Evolutionary conservation across 2,113 vertebrate genomes (phyloP).

Genomic region (Petaurus breviceps): DNA sequence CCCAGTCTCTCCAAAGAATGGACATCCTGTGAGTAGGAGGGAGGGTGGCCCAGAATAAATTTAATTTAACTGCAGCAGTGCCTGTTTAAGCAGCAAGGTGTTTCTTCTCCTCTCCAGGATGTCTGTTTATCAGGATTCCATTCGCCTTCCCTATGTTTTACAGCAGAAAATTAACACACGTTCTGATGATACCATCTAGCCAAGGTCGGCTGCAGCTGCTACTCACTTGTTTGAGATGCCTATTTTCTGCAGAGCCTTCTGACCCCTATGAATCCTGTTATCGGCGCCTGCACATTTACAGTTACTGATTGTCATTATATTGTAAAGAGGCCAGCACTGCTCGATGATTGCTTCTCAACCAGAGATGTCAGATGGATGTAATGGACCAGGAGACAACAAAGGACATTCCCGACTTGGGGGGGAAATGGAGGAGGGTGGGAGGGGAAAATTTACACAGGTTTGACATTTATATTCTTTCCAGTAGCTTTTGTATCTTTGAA

Average conservation of each 20-base stretch:
- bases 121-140: conserved; percentile 51
- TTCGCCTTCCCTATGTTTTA: conserved; percentile 57
- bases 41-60: conserved; percentile 71
- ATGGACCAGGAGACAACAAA: conserved; percentile 34
- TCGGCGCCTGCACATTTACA: conserved; percentile 67
- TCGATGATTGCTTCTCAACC: conserved; percentile 41
- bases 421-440: conserved; percentile 6
- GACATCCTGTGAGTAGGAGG: neutral
- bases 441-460: conserved; percentile 41
- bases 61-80: conserved; percentile 61
- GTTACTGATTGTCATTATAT: conserved; percentile 62
- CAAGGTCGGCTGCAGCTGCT: conserved; percentile 57
- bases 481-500: conserved; percentile 64
- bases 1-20: neutral
- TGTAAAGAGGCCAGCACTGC: conserved; percentile 22
- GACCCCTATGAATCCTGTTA: conserved; percentile 62
- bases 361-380: conserved; percentile 43
- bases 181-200: conserved; percentile 56
- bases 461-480: conserved; percentile 65
- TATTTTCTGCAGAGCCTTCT: conserved; percentile 42
- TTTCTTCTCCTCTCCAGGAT: conserved; percentile 32
- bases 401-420: conserved; percentile 36
- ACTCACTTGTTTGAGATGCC: conserved; percentile 21
- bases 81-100: conserved; percentile 43
- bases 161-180: conserved; percentile 59